These are phyloP conservation scores for Escarpia spicata DNA, from an alignment of 2,888 invertebrate species.

Conservation along the genomic window DNA sequence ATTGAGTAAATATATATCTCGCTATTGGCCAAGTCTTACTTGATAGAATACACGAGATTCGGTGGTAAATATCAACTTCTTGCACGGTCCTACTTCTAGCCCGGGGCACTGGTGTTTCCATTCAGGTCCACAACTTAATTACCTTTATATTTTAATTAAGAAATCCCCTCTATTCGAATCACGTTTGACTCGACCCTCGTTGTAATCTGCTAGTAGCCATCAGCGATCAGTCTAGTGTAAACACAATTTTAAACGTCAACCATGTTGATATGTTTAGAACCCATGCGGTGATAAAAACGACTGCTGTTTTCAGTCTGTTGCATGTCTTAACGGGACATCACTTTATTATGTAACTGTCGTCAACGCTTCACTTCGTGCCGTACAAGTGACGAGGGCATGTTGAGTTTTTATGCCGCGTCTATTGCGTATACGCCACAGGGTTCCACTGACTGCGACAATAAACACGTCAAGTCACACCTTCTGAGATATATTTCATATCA, in stretches of 20 bases:
- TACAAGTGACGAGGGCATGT: neutral
- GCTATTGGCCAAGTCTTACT: neutral
- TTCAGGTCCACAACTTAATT: neutral
- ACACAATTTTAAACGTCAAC: neutral
- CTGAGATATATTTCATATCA: neutral
- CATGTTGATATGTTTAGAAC: neutral
- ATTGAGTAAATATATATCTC: no score
- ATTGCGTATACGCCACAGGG: neutral
- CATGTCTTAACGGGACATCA: neutral
- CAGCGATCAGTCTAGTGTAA: neutral
- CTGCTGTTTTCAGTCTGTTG: neutral
- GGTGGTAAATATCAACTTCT: no score
- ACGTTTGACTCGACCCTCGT: neutral
- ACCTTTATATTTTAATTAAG: neutral
- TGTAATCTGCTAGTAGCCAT: neutral
- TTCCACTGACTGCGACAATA: neutral
- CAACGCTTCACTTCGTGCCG: neutral
- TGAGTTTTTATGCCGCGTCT: neutral
- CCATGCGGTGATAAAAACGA: neutral
- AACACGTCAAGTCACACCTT: neutral
- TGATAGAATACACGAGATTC: neutral
- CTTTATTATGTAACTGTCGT: neutral
- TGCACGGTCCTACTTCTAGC: neutral
- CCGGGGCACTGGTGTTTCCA: neutral
- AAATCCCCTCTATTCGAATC: neutral